A percentile compares a stretch with the other conserved stretches of the same genome.
Conservation (phyloP, 1,140 invertebrate genomes). For the Tribolium madens region DNA sequence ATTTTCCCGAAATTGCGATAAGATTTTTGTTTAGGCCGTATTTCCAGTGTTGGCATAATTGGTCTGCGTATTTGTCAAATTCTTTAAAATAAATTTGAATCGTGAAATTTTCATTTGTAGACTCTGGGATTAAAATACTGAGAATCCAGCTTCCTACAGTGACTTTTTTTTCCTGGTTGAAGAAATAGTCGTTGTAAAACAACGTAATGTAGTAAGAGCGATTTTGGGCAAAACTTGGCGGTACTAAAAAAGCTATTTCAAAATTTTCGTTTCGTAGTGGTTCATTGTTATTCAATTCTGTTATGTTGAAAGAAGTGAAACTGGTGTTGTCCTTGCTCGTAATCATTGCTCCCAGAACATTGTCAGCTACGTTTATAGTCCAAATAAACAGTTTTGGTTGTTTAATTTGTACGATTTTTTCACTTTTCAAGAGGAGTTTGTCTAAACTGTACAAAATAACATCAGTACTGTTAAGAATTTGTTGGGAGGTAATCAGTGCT, state of each 20-base stretch:
- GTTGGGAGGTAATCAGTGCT: neutral
- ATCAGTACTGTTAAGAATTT: neutral
- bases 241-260: slow-evolving; percentile 4
- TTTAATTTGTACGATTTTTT: neutral
- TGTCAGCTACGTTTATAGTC: neutral
- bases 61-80: too few relatives aligned
- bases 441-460: neutral
- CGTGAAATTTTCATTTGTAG: neutral
- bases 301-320: neutral
- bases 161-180: neutral
- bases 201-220: neutral
- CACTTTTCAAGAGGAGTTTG: neutral
- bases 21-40: slow-evolving; percentile 5
- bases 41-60: neutral
- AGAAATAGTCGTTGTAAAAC: neutral
- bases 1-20: neutral
- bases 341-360: neutral
- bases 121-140: slow-evolving; percentile 1
- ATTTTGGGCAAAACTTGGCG: neutral
- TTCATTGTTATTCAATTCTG: too few relatives aligned
- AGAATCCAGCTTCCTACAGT: slow-evolving; percentile 12
- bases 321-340: neutral
- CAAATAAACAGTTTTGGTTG: neutral
- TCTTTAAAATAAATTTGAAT: slow-evolving; percentile 20
- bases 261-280: neutral